Evolutionary conservation across 2,797 vertebrate genomes (phyloP).

Genomic region (Crossoptilon crossoptilon): DNA sequence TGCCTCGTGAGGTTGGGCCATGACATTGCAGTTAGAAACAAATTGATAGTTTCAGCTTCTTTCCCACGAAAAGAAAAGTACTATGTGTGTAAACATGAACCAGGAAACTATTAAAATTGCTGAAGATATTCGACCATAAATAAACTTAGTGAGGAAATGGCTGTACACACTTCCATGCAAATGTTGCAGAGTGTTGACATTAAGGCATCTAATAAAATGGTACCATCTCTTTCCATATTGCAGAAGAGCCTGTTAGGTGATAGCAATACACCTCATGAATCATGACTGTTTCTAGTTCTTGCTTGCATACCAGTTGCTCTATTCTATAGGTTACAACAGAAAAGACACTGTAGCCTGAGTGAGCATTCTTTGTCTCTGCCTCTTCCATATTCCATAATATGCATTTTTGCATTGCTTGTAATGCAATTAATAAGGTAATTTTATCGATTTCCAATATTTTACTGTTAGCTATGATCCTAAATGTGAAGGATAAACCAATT

Average conservation of each 20-base stretch:
- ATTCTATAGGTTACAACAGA: background rate
- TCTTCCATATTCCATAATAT: background rate
- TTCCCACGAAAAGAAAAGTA: background rate
- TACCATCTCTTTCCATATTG: background rate
- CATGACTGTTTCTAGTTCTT: background rate
- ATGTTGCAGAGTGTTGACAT: background rate
- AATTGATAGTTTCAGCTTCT: background rate
- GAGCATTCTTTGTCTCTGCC: background rate
- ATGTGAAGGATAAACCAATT: background rate
- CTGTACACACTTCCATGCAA: fast-evolving
- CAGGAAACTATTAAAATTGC: background rate
- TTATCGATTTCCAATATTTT: background rate
- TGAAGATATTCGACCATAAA: background rate
- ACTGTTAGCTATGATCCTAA: background rate
- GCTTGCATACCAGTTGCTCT: background rate
- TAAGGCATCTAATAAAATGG: background rate
- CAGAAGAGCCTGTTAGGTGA: background rate
- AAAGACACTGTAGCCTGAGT: background rate
- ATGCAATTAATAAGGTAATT: background rate
- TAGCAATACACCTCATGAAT: background rate
- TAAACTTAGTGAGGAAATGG: fast-evolving
- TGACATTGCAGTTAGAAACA: background rate
- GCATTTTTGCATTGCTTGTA: background rate
- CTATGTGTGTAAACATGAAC: background rate
- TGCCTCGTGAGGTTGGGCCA: background rate